Percentiles rank a stretch among this genome's conserved stretches.
phyloP scores from a whole-genome alignment of 2,113 vertebrate genomes.

The Urocolius indicus region DNA sequence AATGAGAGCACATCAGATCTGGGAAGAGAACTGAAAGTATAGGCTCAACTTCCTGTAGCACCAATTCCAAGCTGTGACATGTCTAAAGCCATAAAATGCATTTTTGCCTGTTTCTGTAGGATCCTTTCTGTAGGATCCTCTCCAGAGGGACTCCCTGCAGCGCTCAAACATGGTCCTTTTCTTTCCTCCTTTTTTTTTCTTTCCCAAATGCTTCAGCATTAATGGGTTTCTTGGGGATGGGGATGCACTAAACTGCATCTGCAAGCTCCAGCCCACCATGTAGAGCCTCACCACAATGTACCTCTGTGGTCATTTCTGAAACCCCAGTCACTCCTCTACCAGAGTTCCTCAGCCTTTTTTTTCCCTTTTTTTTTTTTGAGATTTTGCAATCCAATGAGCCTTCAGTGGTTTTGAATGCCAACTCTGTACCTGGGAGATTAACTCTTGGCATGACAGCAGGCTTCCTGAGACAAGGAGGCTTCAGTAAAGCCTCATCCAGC shows the following conservation, averaged over 20 bases:
- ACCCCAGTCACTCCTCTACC: background rate
- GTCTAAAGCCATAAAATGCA: background rate
- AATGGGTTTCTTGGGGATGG: constrained; percentile 6
- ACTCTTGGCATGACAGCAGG: background rate
- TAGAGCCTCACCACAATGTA: background rate
- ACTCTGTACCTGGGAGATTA: background rate
- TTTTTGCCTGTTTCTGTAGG: background rate
- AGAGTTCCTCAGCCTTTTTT: background rate
- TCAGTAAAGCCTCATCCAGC: background rate
- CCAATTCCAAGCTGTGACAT: background rate
- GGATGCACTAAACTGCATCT: background rate
- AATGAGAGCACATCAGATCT: background rate
- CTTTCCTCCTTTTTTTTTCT: background rate
- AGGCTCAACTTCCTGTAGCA: background rate
- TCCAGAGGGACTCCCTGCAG: too few relatives aligned
- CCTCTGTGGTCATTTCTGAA: background rate
- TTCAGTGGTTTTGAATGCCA: background rate
- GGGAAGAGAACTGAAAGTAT: background rate
- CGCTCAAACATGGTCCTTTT: background rate
- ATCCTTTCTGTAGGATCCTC: background rate
- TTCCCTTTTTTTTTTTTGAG: background rate
- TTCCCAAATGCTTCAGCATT: background rate
- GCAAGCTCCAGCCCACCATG: background rate
- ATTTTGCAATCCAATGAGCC: background rate
- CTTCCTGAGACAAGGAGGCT: background rate